Percentiles rank a stretch among this genome's conserved stretches.
These are phyloP conservation scores for Mastomys natalensis DNA, from an alignment of 2,113 vertebrate species.

Conservation along the genomic window DNA sequence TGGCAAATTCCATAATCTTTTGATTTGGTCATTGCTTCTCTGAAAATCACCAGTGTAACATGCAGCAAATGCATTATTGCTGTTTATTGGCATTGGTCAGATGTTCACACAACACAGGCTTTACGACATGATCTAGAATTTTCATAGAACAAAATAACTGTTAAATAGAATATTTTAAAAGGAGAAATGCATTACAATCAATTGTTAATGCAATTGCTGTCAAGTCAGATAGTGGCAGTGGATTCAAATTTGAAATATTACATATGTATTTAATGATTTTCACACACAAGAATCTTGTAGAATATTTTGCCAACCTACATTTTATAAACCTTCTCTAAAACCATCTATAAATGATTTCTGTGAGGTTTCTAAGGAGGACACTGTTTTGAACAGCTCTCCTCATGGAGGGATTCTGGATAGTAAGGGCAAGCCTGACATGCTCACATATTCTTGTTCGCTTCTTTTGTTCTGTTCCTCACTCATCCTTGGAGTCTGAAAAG, in stretches of 20 bases:
- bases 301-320: slow-evolving; percentile 66
- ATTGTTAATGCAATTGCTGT: not conserved
- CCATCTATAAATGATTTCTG: slow-evolving; percentile 62
- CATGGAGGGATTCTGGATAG: slow-evolving; percentile 50
- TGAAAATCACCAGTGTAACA: not conserved
- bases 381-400: slow-evolving; percentile 72
- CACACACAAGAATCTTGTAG: slow-evolving; percentile 61
- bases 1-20: not conserved
- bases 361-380: slow-evolving; percentile 61
- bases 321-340: slow-evolving; percentile 50
- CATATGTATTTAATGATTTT: slow-evolving; percentile 37
- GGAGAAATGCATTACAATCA: not conserved
- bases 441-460: not conserved
- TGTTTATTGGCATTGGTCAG: not conserved
- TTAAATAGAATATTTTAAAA: not conserved
- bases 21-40: not conserved
- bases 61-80: not conserved
- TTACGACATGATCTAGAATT: not conserved
- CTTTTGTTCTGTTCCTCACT: slow-evolving; percentile 67
- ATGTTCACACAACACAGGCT: not conserved
- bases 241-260: slow-evolving; percentile 59
- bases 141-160: not conserved
- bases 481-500: slow-evolving; percentile 76
- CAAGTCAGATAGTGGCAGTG: not conserved
- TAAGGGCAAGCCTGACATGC: not conserved